Evolutionary conservation across 2,888 invertebrate species (phyloP), one percentile per base, ranked within the genome.

Genomic region (Drosophila paranaensis): DNA sequence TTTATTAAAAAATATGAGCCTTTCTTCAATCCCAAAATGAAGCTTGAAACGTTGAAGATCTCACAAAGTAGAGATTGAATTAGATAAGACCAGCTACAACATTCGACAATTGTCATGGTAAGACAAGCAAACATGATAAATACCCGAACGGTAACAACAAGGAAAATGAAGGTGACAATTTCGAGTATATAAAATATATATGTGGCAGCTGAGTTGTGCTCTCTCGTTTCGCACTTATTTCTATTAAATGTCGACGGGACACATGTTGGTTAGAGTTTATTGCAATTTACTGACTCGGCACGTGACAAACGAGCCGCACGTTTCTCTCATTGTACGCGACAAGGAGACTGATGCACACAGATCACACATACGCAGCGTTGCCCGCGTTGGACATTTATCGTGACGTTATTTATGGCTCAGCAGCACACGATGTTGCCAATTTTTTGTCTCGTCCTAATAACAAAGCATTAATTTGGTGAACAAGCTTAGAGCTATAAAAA

Each of bases 231-330:
- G 54, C 74, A 75, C 83, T 75, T 75, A 69, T 81, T 76, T 80
- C 77, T 75, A 87, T 84, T 84, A 81, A 80, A 82, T 75, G 72
- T 76, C 69, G 75, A 82, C 71, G 66, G 60, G 63, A 82, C 81
- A 79, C 79, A 83, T 85, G 85, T 79, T 85, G 84, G 80, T 79
- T 77, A 43, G 73, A 77, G 77, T 85, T 90, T 87, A 90, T 90
- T 90, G 89, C 90, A 90, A 90, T 90, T 90, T 90, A 90, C 90
- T 82, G 81, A 87, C 83, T 77, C 73, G 78, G 74, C 81, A 90
- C 90, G 90, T 90, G 90, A 90, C 89, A 89, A 85, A 90, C 89
- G 90, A 90, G 87, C 71, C 76, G 74, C 79, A 88, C 88, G 81
- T 88, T 79, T 55, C 48, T 8, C 76, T 68, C 82, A 70, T 80